These are phyloP conservation scores for Drosophila ercepeae DNA, from an alignment of 1,140 invertebrate species.

Conservation along the genomic window DNA sequence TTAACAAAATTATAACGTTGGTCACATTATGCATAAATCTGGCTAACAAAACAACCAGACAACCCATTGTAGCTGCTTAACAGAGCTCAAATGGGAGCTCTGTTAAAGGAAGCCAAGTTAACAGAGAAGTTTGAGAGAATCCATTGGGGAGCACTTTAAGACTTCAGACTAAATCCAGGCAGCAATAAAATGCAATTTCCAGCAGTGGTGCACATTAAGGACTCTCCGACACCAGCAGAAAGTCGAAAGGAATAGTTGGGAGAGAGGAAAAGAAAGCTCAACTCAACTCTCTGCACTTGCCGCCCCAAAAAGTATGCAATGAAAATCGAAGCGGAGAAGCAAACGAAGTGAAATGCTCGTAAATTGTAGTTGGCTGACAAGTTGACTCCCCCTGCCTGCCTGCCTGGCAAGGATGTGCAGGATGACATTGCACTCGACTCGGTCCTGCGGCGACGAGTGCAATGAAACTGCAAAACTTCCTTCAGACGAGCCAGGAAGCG, in stretches of 20 bases:
- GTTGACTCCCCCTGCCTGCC: slow-evolving; percentile 34
- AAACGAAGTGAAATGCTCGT: slow-evolving; percentile 26
- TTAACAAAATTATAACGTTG: slow-evolving; percentile 60
- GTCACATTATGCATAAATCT: slow-evolving; percentile 51
- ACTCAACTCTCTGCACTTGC: slow-evolving; percentile 21
- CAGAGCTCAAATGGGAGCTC: not conserved
- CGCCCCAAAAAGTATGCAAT: slow-evolving; percentile 54
- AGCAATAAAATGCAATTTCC: slow-evolving; percentile 38
- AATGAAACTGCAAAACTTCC: slow-evolving; percentile 65
- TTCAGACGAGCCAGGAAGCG: slow-evolving; percentile 53
- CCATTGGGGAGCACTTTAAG: slow-evolving; percentile 30
- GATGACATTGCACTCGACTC: slow-evolving; percentile 44
- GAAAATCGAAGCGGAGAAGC: slow-evolving; percentile 31
- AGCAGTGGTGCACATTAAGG: slow-evolving; percentile 2
- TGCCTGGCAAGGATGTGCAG: slow-evolving; percentile 22
- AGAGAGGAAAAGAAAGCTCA: slow-evolving; percentile 12
- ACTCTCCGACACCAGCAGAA: slow-evolving; percentile 17
- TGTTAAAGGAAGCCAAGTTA: not conserved
- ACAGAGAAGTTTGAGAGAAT: slow-evolving; percentile 6
- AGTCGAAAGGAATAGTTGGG: not conserved
- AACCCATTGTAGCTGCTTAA: not conserved
- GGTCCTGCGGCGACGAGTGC: slow-evolving; percentile 27
- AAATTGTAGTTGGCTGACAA: slow-evolving; percentile 59
- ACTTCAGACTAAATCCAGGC: slow-evolving; percentile 27
- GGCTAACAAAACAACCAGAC: slow-evolving; percentile 3